Conservation (phyloP, 2,888 invertebrate species). For the Blera fallax region DNA sequence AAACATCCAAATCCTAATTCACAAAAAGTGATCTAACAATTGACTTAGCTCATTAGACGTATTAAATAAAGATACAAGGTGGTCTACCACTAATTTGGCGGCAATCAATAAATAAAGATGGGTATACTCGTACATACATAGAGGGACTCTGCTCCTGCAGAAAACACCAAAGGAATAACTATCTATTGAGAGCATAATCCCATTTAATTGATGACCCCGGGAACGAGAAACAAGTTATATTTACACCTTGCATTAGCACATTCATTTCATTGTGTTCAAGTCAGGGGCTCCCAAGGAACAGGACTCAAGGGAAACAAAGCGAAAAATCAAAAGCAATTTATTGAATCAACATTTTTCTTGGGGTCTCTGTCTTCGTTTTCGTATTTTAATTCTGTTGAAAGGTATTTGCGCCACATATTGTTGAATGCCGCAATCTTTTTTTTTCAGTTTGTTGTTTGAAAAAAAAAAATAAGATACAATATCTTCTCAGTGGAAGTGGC, state of each 20-base stretch:
- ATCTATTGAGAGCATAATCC: slow-evolving; percentile 66
- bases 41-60: slow-evolving; percentile 28
- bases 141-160: not conserved
- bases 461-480: not conserved
- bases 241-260: slow-evolving; percentile 72
- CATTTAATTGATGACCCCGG: slow-evolving; percentile 69
- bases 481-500: slow-evolving; percentile 36
- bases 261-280: slow-evolving; percentile 57
- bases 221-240: slow-evolving; percentile 67
- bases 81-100: slow-evolving; percentile 66
- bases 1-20: no score
- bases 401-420: slow-evolving; percentile 56
- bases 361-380: slow-evolving; percentile 1
- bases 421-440: slow-evolving; percentile 4
- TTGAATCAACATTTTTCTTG: slow-evolving; percentile 65
- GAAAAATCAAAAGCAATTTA: slow-evolving; percentile 68
- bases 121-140: not conserved
- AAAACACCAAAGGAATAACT: slow-evolving; percentile 30
- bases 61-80: slow-evolving; percentile 48
- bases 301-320: slow-evolving; percentile 53
- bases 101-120: slow-evolving; percentile 64
- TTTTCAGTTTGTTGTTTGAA: no score
- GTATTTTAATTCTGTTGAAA: slow-evolving; percentile 47
- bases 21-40: not conserved
- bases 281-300: slow-evolving; percentile 25